phyloP scores from a whole-genome alignment of 2,113 vertebrate species.

The Mormoops blainvillei region DNA sequence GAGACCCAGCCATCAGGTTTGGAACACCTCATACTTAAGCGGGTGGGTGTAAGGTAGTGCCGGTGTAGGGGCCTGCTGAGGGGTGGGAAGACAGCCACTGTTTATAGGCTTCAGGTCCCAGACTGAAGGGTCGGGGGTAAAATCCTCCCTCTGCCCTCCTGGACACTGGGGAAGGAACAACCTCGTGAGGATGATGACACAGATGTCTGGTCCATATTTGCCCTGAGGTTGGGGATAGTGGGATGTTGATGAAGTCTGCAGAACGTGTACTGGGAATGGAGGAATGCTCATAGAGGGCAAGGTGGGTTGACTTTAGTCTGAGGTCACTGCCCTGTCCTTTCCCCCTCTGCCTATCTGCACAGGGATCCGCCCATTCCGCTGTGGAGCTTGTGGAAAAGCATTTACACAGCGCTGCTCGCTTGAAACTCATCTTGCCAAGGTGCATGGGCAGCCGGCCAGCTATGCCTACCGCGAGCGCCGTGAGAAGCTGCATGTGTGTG shows the following conservation, averaged over 20 bases:
- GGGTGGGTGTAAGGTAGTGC: background rate
- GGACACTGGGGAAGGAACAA: background rate
- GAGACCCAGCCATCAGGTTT: background rate
- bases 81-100: background rate
- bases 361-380: constrained; percentile 92
- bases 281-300: background rate
- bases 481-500: constrained; percentile 92
- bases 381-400: constrained; percentile 89
- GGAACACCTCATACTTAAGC: background rate
- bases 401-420: constrained; percentile 93
- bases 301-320: background rate
- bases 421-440: constrained; percentile 90
- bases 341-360: background rate
- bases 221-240: background rate
- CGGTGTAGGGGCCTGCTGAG: background rate
- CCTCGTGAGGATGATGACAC: background rate
- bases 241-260: background rate
- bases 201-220: background rate
- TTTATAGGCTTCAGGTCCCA: background rate
- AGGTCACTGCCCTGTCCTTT: background rate
- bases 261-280: background rate
- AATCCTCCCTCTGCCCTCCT: background rate
- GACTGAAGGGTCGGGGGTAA: background rate
- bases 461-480: constrained; percentile 90
- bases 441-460: constrained; percentile 86